These are phyloP conservation scores for Bacillus rossius DNA, from an alignment of 1,140 invertebrate species.

Conservation along the genomic window DNA sequence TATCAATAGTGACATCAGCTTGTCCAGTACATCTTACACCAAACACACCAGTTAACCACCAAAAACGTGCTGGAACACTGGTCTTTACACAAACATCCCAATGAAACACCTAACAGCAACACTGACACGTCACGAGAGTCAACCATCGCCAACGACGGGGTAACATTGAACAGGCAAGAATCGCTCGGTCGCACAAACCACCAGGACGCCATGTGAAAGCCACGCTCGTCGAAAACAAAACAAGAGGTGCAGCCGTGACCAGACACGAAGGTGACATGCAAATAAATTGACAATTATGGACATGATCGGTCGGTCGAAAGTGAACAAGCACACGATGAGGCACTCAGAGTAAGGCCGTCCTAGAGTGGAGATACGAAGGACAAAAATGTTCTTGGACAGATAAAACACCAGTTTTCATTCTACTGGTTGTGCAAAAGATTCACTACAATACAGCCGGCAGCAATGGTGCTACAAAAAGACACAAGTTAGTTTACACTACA, in stretches of 20 bases:
- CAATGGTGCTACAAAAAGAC: slow-evolving; percentile 3
- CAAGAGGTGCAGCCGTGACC: neutral
- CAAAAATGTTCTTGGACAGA: slow-evolving; percentile 1
- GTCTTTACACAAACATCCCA: no score
- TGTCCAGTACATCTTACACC: no score
- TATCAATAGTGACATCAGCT: no score
- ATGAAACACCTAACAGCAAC: no score
- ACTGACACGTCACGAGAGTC: neutral
- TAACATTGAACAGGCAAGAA: neutral
- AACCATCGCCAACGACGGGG: neutral
- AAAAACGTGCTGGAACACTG: no score
- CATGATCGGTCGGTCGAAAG: slow-evolving; percentile 12
- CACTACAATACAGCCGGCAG: neutral
- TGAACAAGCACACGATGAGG: slow-evolving; percentile 16
- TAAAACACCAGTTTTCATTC: neutral
- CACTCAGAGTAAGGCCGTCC: slow-evolving; percentile 18
- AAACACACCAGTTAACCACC: no score
- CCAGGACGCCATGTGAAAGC: neutral
- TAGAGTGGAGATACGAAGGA: slow-evolving; percentile 18
- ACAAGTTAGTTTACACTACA: slow-evolving; percentile 6
- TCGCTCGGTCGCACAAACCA: neutral
- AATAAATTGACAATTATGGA: slow-evolving; percentile 11
- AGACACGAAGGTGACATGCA: slow-evolving; percentile 11
- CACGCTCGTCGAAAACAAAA: neutral
- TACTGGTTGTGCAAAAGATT: slow-evolving; percentile 1